phyloP scores from a whole-genome alignment of 2,113 vertebrate genomes.

The Halcyon senegalensis region DNA sequence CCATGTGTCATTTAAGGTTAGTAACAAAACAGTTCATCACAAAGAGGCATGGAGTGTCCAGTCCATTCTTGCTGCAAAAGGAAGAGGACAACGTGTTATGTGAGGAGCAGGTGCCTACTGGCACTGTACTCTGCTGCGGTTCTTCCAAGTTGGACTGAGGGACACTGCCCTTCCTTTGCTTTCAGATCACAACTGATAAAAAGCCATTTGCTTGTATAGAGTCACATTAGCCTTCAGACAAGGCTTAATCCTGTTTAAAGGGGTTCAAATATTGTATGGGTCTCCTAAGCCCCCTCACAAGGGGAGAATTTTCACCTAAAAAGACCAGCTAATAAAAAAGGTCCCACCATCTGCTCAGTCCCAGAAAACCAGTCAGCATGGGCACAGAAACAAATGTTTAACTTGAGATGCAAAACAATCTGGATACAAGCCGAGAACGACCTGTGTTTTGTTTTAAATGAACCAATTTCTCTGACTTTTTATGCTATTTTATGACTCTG shows the following conservation, averaged over 20 bases:
- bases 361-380: not conserved
- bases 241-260: not conserved
- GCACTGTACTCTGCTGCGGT: rapidly evolving
- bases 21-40: not conserved
- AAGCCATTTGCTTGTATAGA: not conserved
- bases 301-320: not conserved
- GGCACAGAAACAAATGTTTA: not conserved
- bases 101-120: not conserved
- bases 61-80: not conserved
- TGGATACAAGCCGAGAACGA: not conserved
- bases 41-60: not conserved
- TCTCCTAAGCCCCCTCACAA: not conserved
- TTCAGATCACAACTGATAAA: not conserved
- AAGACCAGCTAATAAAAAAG: not conserved
- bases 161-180: not conserved
- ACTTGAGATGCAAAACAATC: not conserved
- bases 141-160: not conserved
- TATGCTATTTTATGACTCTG: not conserved
- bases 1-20: not conserved
- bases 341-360: not conserved
- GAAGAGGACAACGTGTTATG: not conserved
- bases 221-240: not conserved
- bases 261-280: not conserved
- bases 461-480: not conserved
- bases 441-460: not conserved